Evolutionary conservation across 2,113 vertebrate species (phyloP).

Genomic region (Indicator indicator): DNA sequence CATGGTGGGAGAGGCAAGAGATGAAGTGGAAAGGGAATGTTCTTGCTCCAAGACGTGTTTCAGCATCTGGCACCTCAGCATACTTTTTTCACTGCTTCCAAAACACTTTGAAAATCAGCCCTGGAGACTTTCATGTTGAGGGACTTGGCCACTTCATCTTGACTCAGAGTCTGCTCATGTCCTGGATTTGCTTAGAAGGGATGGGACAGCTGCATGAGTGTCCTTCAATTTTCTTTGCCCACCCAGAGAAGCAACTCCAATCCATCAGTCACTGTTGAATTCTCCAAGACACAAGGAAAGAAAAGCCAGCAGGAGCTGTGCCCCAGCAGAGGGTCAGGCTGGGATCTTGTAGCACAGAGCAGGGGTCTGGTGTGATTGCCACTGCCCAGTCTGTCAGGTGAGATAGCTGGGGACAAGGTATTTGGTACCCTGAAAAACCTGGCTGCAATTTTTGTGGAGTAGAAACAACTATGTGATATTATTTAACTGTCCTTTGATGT

Average conservation of each 20-base stretch:
- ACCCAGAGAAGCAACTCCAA: neutral
- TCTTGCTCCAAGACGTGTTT: neutral
- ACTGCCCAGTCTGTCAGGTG: neutral
- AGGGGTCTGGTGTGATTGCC: rapidly evolving
- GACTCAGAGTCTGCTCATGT: neutral
- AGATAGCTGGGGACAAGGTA: neutral
- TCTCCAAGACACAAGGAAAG: neutral
- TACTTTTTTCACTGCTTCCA: neutral
- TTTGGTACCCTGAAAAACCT: neutral
- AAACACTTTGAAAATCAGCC: neutral
- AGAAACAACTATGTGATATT: neutral
- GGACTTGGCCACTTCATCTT: neutral
- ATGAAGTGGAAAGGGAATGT: neutral
- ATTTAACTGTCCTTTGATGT: neutral
- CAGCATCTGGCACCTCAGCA: rapidly evolving
- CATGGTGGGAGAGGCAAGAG: neutral
- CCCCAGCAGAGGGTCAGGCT: neutral
- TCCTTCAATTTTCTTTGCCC: neutral
- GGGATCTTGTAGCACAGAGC: rapidly evolving
- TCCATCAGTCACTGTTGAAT: neutral
- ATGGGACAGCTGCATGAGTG: neutral
- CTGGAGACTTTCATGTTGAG: neutral
- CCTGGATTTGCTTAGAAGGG: neutral
- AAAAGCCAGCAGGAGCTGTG: neutral
- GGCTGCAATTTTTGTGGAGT: neutral